Conservation (phyloP, 2,888 invertebrate species). For the Aphelenchoides bicaudatus region DNA sequence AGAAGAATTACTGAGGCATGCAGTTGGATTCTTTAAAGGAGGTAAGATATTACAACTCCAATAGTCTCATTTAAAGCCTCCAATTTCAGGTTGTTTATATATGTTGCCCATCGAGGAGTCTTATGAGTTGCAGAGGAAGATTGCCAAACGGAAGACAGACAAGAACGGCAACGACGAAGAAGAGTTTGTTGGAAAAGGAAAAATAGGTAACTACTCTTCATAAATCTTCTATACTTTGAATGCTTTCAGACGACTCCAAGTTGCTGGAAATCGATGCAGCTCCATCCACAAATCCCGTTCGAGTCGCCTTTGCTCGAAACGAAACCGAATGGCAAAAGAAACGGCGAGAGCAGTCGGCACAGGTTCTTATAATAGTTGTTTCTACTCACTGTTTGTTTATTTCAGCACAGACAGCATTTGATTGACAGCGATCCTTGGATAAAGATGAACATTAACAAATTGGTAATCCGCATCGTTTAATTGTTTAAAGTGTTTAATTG, state of each 20-base stretch:
- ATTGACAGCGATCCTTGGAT: constrained; percentile 17
- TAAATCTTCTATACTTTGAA: neutral
- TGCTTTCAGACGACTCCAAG: neutral
- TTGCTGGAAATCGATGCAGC: neutral
- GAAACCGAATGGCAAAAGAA: constrained; percentile 21
- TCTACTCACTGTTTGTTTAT: too few species aligned
- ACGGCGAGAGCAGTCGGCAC: constrained; percentile 17
- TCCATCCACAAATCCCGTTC: neutral
- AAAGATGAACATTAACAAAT: too few species aligned
- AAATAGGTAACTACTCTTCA: neutral
- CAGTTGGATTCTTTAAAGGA: constrained; percentile 1
- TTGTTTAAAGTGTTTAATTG: too few species aligned
- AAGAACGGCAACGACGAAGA: neutral
- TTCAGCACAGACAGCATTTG: too few species aligned
- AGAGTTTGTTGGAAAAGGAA: neutral
- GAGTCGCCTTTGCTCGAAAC: neutral
- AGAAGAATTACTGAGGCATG: neutral
- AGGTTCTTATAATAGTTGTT: constrained; percentile 3
- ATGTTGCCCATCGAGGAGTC: constrained; percentile 11
- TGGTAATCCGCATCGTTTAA: too few species aligned
- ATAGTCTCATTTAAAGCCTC: constrained; percentile 1
- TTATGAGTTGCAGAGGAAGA: neutral
- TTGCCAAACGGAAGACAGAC: constrained; percentile 1
- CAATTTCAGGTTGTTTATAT: neutral
- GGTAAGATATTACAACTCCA: constrained; percentile 9